Conservation (phyloP, 2,797 vertebrate genomes). For the Simalia tracyae region DNA sequence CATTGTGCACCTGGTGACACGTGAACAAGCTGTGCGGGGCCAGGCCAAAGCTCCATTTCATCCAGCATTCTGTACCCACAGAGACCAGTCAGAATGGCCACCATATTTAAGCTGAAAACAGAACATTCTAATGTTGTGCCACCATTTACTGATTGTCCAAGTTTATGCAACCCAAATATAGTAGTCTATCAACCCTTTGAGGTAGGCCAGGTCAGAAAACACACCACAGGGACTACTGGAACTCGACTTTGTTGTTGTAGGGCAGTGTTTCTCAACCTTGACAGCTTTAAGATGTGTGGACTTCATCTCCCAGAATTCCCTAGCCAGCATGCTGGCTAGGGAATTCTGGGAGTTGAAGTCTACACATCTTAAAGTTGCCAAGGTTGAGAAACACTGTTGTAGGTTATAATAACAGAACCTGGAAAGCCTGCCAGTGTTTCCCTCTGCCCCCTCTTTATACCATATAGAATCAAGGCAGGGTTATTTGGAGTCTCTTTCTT, state of each 20-base stretch:
- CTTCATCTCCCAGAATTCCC: too few relatives aligned
- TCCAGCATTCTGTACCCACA: neutral
- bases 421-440: neutral
- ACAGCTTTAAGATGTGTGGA: neutral
- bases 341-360: too few relatives aligned
- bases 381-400: too few relatives aligned
- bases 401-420: too few relatives aligned
- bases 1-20: neutral
- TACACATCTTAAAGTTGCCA: too few relatives aligned
- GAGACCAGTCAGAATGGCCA: neutral
- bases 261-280: neutral
- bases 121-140: neutral
- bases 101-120: neutral
- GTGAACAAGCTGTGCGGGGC: neutral
- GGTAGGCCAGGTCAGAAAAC: neutral
- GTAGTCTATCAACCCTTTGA: neutral
- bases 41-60: neutral
- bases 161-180: neutral
- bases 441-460: neutral
- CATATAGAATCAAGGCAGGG: neutral
- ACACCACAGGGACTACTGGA: neutral
- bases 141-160: neutral
- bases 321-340: too few relatives aligned
- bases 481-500: neutral
- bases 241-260: neutral